Evolutionary conservation across 2,888 invertebrate genomes (phyloP), one percentile per base, ranked within the genome.

Genomic region (Mesorhabditis spiculigera): DNA sequence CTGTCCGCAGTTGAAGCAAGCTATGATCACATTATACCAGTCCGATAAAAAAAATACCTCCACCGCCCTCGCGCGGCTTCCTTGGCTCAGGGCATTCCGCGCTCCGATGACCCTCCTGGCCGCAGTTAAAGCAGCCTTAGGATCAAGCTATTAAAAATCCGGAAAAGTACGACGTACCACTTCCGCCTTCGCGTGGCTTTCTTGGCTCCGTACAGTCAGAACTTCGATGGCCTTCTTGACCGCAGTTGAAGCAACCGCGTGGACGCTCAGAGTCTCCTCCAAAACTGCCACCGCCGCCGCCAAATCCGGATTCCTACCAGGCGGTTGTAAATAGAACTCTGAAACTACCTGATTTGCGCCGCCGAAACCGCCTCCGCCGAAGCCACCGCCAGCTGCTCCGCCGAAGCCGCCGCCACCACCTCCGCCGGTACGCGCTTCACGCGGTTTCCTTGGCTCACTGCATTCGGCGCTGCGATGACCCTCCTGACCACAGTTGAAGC

Each of bases 81-180:
- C 73, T 16, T 5, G 75, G 76, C 1, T 77, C 68, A 3, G 73
- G 41, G 65, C 77, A 79, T 8, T 79, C 79, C 2, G 8, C 28
- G 1, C 72, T 69, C 10, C 71, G 72, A 68, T 79, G 77, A 13
- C 76, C 28, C 28, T 28, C 28, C 28, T 28, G 28, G 28, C 28
- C 28, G 28, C 28, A 28, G 28, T 28, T 28, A 28, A 28, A 28
- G 28, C 28, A 28, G 28, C 28, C 28, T 28, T 28, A 28, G 28
- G 28, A 28, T 28, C 28, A 28, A 28, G 28, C 28, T 28, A 28
- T 28, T 1, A 28, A 28, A 28, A 28, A 28, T 28, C 28, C 28
- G 28, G 28, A 28, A 28, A 28, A 28, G 28, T 28, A 28, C 28
- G 28, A 28, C 28, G 28, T 63, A 16, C 28, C 28, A 63, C 58